Percentiles rank a stretch among this genome's conserved stretches.
Conservation (phyloP, 2,113 vertebrate genomes). For the Python bivittatus region DNA sequence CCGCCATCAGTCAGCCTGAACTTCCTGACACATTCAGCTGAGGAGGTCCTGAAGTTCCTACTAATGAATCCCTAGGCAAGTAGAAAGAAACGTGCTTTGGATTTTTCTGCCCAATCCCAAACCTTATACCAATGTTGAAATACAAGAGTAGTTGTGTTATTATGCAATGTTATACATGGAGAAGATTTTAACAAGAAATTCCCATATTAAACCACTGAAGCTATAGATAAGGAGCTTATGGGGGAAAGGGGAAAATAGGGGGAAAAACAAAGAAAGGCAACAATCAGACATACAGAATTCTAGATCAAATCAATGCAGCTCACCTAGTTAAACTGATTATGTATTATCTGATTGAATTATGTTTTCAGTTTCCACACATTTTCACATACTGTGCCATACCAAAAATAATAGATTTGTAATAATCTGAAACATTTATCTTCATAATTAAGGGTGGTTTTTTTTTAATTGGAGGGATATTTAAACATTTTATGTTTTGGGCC, state of each 20-base stretch:
- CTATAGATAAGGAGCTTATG: not conserved
- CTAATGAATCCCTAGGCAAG: not conserved
- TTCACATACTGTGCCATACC: not conserved
- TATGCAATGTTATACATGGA: not conserved
- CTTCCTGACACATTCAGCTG: not conserved
- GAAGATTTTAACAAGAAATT: not conserved
- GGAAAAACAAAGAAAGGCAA: not conserved
- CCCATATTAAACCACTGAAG: not conserved
- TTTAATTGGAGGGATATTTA: not conserved
- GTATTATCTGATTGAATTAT: not conserved
- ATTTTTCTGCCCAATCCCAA: not conserved
- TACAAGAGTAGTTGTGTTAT: not conserved
- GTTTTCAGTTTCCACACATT: not conserved
- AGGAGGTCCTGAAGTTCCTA: not conserved
- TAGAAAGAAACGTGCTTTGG: not conserved
- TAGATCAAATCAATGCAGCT: not conserved
- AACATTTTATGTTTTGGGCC: not conserved
- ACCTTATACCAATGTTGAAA: not conserved
- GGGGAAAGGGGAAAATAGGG: not conserved
- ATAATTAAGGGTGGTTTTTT: not conserved
- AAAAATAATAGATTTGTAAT: not conserved
- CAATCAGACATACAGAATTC: not conserved
- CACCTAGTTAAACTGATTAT: not conserved
- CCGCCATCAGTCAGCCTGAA: not conserved
- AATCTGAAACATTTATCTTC: not conserved